Evolutionary conservation across 2,888 invertebrate genomes (phyloP).

Genomic region (Tiliacea citrago): DNA sequence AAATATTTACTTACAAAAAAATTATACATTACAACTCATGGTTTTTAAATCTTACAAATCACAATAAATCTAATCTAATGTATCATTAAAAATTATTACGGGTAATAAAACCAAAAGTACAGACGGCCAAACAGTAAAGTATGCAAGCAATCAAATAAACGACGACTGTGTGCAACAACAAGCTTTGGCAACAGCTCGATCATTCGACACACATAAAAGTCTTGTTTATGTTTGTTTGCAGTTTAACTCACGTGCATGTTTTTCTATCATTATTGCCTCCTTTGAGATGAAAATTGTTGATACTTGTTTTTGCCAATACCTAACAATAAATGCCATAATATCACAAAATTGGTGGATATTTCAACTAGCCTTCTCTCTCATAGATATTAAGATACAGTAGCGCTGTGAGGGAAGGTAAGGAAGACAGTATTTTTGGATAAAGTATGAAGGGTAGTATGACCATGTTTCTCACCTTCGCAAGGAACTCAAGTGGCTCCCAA

Average conservation of each 20-base stretch:
- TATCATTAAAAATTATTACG: conserved; percentile 19
- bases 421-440: too few species aligned
- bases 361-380: background rate
- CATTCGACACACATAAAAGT: background rate
- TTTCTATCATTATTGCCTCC: background rate
- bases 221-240: conserved; percentile 1
- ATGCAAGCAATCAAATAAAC: background rate
- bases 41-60: background rate
- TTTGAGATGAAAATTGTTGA: background rate
- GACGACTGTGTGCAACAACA: conserved; percentile 2
- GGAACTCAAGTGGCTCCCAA: too few species aligned
- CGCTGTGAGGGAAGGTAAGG: background rate
- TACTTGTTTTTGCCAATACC: background rate
- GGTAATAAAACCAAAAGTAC: conserved; percentile 29
- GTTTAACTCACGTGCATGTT: background rate
- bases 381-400: background rate
- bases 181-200: conserved; percentile 18
- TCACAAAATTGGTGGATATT: background rate
- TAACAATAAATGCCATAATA: background rate
- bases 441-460: background rate
- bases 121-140: conserved; percentile 17
- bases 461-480: too few species aligned
- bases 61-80: conserved; percentile 14
- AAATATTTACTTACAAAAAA: too few species aligned
- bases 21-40: background rate